Evolutionary conservation across 2,888 invertebrate genomes (phyloP), one percentile per base, ranked within the genome.

Genomic region (Meiosimyza decipiens): DNA sequence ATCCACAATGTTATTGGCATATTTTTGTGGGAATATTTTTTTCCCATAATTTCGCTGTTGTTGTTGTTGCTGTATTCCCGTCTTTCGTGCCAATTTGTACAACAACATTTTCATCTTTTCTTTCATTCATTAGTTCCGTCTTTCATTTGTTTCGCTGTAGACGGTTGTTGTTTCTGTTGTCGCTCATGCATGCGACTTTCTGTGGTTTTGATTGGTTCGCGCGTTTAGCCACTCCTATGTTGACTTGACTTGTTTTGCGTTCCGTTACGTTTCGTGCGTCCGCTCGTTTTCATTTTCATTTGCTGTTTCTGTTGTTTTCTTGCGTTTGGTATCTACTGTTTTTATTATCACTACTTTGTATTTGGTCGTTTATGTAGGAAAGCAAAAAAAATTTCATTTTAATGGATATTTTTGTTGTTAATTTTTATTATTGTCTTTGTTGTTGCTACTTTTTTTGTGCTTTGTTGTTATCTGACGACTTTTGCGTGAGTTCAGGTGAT

Each of bases 171-270:
- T 40, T 40, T 40, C 9, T 40, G 40, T 40, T 40, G 9, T 40
- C 40, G 40, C 40, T 40, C 65, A 65, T 51, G 64, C 54, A 13
- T 18, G 55, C 6, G 55, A 70, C 67, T 71, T 64, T 28, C n/a
- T 62, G 55, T 15, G 64, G 62, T 70, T 77, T 71, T 74, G 77
- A 79, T 79, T 79, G 79, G 79, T 70, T 18, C 65, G 57, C 65
- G 59, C 60, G 66, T 59, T 75, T 75, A 74, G 77, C 77, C 78
- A 75, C 78, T 74, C 79, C 77, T 75, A 68, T 74, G 70, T 75
- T 74, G 71, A 73, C 71, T 75, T 67, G 40, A 40, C 52, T n/a
- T 28, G 33, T 40, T 40, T 40, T 9, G 9, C 62, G 33, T 13
- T 13, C 4, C 59, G 15, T 55, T 60, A 22, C 47, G 47, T 68